Evolutionary conservation across 2,113 vertebrate species (phyloP), one percentile per base, ranked within the genome.

Genomic region (Ceyx margarethae): DNA sequence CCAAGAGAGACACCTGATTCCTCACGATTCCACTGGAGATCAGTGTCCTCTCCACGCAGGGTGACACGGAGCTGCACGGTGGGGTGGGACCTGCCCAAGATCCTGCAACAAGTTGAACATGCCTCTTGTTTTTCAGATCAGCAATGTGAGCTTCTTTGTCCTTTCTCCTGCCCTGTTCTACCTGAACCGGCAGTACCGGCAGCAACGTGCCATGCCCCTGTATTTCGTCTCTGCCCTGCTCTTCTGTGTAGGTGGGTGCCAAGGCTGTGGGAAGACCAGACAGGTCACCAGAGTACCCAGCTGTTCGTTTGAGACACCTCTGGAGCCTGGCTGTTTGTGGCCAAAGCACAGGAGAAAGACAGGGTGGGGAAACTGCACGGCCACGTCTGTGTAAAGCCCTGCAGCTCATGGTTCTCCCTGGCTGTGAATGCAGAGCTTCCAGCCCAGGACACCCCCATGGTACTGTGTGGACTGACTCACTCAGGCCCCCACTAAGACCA

Each of bases 71-170:
- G 61, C 58, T 50, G 60, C 3, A 0, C 3, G 46, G 31, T 80
- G 81, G 81, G 64, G 40, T 17, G 71, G 71, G 51, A 23, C 51
- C 56, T 67, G 67, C 74, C 25, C 67, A 40, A 56, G 79, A 23
- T 42, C 40, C 5, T 22, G 86, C 76, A 60, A 76, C 21, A 50
- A 87, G 56, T 78, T 91, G 60, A 76, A 60, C 5, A 48, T 42
- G 56, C 31, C 66, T 89, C 6, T 33, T 81, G 37, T 71, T 69
- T 90, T 80, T 11, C 96, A 99, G 99, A 96, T 99, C 95, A 99
- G 98, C 98, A 99, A 98, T 94, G 96, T 99, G 18, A n/a, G 96
- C 71, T 99, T 99, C 97, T 97, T 99, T 19, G 45, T 98, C 43
- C 89, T 99, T 28, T 97, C 98, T 7, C 98, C 98, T 4, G 94